phyloP scores from a whole-genome alignment of 2,113 vertebrate genomes.

The Pongo pygmaeus region DNA sequence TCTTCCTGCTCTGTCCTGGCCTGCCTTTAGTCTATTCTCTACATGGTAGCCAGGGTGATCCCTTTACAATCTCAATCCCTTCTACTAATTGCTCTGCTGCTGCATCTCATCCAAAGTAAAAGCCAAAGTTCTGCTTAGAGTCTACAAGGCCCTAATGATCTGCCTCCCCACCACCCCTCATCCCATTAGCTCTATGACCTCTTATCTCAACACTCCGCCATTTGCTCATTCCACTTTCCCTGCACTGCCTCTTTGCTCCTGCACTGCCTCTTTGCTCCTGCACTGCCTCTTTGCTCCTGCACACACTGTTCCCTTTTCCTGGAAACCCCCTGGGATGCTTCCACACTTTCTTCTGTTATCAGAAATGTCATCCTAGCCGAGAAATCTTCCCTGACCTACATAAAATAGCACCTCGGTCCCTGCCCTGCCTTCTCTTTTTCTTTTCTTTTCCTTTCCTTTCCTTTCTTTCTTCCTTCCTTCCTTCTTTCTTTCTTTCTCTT shows the following conservation, averaged over 20 bases:
- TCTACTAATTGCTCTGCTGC: neutral
- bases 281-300: too few relatives aligned
- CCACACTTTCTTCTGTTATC: neutral
- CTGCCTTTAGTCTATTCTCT: neutral
- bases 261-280: too few relatives aligned
- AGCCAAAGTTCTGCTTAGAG: neutral
- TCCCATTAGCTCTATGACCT: neutral
- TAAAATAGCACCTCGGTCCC: neutral
- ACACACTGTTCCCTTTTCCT: neutral
- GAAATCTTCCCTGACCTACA: neutral
- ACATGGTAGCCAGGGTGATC: neutral
- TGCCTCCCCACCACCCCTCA: neutral
- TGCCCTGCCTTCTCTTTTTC: neutral
- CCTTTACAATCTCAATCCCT: neutral
- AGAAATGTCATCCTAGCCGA: neutral
- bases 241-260: neutral
- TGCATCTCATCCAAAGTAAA: neutral
- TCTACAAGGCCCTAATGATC: too few relatives aligned
- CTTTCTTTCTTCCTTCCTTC: too few relatives aligned
- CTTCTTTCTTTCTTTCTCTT: too few relatives aligned
- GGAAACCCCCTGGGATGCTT: neutral
- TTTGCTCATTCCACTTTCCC: neutral
- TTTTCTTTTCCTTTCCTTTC: too few relatives aligned
- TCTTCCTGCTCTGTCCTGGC: neutral
- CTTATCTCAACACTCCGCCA: neutral